Conservation (phyloP, 2,888 invertebrate species). For the Escarpia spicata region DNA sequence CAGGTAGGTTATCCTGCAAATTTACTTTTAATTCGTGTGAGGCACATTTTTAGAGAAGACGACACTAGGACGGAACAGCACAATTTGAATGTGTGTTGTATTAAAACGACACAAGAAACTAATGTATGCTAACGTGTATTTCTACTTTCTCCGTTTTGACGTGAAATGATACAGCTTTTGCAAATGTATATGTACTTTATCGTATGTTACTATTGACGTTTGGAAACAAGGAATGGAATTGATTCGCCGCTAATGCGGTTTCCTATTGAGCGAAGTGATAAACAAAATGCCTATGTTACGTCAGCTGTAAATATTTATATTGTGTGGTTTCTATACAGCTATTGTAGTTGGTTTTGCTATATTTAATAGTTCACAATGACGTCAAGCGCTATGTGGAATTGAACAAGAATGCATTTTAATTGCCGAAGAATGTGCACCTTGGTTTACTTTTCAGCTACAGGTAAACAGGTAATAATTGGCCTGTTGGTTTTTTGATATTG, state of each 20-base stretch:
- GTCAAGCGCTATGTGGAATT: background rate
- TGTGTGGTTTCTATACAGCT: background rate
- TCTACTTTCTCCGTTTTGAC: too few relatives aligned
- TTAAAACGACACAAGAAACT: too few relatives aligned
- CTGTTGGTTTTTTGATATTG: background rate
- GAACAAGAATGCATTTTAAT: background rate
- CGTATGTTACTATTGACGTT: background rate
- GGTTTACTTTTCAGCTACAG: background rate
- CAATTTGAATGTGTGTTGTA: too few relatives aligned
- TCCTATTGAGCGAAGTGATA: background rate
- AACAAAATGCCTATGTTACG: background rate
- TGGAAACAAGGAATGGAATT: conserved; percentile 40
- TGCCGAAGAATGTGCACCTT: background rate
- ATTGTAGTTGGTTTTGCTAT: background rate
- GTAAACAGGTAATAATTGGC: background rate
- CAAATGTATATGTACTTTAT: background rate
- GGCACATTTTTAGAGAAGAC: too few relatives aligned
- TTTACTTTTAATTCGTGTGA: too few relatives aligned
- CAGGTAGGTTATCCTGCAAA: too few relatives aligned
- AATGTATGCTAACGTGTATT: too few relatives aligned
- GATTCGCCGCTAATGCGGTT: background rate
- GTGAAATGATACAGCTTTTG: too few relatives aligned
- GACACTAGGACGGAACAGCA: too few relatives aligned
- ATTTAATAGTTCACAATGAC: background rate
- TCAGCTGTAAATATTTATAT: background rate